phyloP scores from a whole-genome alignment of 2,888 invertebrate genomes.

The Eudiplozoon nipponicum region DNA sequence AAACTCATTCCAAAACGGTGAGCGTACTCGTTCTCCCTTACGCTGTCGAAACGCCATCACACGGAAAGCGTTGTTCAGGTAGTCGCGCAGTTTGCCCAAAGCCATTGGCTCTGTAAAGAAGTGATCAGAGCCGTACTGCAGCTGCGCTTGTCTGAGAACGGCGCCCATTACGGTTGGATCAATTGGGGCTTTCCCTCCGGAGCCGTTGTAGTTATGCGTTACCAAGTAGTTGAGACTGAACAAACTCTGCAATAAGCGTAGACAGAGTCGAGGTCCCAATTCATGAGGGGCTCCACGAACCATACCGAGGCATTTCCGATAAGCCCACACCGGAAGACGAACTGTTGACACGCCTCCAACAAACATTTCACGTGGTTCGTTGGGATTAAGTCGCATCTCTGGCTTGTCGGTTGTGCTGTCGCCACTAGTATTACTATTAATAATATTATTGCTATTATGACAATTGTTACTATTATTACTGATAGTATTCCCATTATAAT shows the following conservation, averaged over 20 bases:
- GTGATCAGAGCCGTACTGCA: constrained; percentile 11
- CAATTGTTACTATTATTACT: no score
- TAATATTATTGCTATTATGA: no score
- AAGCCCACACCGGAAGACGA: constrained; percentile 11
- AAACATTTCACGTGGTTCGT: constrained; percentile 5
- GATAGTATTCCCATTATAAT: no score
- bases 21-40: constrained; percentile 6
- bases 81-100: constrained; percentile 11
- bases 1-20: constrained; percentile 11
- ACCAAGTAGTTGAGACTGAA: constrained; percentile 11
- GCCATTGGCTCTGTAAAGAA: constrained; percentile 8
- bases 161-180: constrained; percentile 9
- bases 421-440: no score
- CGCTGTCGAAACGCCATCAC: constrained; percentile 9
- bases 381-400: constrained; percentile 5
- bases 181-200: constrained; percentile 12
- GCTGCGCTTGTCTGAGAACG: constrained; percentile 9
- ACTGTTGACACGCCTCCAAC: constrained; percentile 10
- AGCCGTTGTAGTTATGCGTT: constrained; percentile 14
- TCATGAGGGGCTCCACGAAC: constrained; percentile 7
- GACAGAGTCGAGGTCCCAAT: constrained; percentile 9
- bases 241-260: constrained; percentile 5
- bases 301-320: constrained; percentile 7
- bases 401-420: no score
- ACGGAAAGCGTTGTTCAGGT: constrained; percentile 13